Conservation (phyloP, 2,888 invertebrate genomes). For the Lasioglossum calceatum region DNA sequence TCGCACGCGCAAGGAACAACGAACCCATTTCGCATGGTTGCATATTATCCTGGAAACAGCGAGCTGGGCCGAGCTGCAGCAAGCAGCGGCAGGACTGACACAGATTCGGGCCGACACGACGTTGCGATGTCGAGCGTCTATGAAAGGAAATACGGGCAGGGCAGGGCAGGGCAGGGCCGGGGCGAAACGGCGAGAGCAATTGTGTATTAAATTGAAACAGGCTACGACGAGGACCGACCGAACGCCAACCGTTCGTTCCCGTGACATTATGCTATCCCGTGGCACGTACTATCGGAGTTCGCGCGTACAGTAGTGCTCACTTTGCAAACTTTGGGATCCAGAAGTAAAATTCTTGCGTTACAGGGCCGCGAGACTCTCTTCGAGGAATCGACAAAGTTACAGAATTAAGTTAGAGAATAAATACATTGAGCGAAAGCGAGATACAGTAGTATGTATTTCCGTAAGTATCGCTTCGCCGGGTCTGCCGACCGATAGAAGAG, state of each 20-base stretch:
- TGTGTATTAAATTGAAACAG: slow-evolving; percentile 63
- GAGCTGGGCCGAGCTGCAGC: neutral
- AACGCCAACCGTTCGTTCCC: slow-evolving; percentile 32
- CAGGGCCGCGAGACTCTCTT: neutral
- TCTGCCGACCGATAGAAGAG: too few relatives aligned
- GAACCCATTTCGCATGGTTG: slow-evolving; percentile 28
- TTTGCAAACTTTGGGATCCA: neutral
- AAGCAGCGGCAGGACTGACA: slow-evolving; percentile 1
- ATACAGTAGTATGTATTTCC: too few relatives aligned
- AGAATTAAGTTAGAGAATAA: too few relatives aligned
- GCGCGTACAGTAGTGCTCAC: slow-evolving; percentile 14
- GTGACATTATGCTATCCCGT: slow-evolving; percentile 36
- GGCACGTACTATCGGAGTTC: slow-evolving; percentile 32
- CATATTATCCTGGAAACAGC: slow-evolving; percentile 44
- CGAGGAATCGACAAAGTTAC: neutral
- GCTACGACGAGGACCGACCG: slow-evolving; percentile 43
- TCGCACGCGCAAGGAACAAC: slow-evolving; percentile 21
- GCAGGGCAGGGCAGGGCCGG: neutral
- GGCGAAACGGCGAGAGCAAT: slow-evolving; percentile 37
- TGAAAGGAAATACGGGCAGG: slow-evolving; percentile 29
- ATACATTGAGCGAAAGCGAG: too few relatives aligned
- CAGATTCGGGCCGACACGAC: neutral
- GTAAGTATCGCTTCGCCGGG: too few relatives aligned
- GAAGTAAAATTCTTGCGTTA: neutral
- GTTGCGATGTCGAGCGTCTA: slow-evolving; percentile 9